phyloP scores from a whole-genome alignment of 2,888 invertebrate genomes.

The Gibbula magus region DNA sequence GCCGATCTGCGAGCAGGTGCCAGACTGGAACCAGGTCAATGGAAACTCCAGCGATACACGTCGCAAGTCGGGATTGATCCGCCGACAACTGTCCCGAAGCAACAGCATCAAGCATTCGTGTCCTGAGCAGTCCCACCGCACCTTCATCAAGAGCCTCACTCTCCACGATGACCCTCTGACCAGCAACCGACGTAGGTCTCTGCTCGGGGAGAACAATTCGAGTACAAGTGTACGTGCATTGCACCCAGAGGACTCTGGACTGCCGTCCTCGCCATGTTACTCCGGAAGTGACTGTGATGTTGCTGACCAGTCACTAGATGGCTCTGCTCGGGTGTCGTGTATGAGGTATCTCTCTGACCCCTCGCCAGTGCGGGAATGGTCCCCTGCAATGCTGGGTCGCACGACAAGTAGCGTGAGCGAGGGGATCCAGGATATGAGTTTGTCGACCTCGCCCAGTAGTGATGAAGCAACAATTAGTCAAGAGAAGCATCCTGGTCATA shows the following conservation, averaged over 20 bases:
- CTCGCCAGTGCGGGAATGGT: background rate
- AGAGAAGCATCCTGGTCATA: background rate
- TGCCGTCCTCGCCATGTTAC: constrained; percentile 16
- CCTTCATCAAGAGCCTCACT: background rate
- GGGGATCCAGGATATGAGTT: constrained; percentile 43
- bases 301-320: background rate
- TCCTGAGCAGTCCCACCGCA: background rate
- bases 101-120: background rate
- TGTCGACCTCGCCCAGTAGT: constrained; percentile 47
- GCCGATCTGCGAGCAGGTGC: background rate
- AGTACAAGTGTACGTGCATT: background rate
- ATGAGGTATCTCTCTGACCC: constrained; percentile 12
- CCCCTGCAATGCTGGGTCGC: background rate
- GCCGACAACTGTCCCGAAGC: background rate
- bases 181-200: background rate
- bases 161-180: background rate
- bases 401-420: constrained; percentile 28
- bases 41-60: background rate
- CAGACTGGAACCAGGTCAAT: background rate
- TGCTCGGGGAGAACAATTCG: background rate
- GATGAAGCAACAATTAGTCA: constrained; percentile 28
- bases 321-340: background rate
- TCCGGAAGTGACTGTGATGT: constrained; percentile 22
- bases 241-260: constrained; percentile 14
- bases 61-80: background rate